Percentiles rank a stretch among this genome's conserved stretches.
These are phyloP conservation scores for Agrypnus murinus DNA, from an alignment of 2,888 invertebrate genomes.

Conservation along the genomic window DNA sequence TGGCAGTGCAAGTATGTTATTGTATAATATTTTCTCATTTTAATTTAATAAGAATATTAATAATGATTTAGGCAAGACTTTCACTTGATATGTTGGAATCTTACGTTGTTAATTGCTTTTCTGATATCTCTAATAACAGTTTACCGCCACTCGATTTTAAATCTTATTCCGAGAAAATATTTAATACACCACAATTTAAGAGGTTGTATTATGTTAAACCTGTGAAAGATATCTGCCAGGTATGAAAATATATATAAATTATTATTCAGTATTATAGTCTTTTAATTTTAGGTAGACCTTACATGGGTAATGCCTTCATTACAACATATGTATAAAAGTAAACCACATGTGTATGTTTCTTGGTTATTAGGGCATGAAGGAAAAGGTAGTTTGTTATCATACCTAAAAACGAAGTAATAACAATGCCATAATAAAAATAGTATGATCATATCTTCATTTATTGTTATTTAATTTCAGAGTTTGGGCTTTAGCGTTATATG, in stretches of 20 bases:
- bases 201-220: slow-evolving; percentile 85
- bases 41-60: too few species aligned
- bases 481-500: slow-evolving; percentile 83
- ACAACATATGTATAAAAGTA: slow-evolving; percentile 80
- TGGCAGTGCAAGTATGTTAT: slow-evolving; percentile 82
- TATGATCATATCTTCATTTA: too few species aligned
- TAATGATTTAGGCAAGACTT: slow-evolving; percentile 72
- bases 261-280: slow-evolving; percentile 20
- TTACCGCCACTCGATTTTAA: slow-evolving; percentile 78
- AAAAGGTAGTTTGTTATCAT: slow-evolving; percentile 86
- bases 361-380: slow-evolving; percentile 92
- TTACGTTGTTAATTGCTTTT: slow-evolving; percentile 79
- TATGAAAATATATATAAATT: slow-evolving; percentile 65
- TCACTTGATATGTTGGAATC: slow-evolving; percentile 78
- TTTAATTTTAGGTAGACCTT: slow-evolving; percentile 72
- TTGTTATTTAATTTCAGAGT: slow-evolving; percentile 75
- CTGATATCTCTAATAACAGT: slow-evolving; percentile 80
- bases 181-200: slow-evolving; percentile 77
- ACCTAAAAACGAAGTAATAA: slow-evolving; percentile 81
- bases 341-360: slow-evolving; percentile 85
- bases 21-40: too few species aligned
- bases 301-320: slow-evolving; percentile 79
- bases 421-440: neutral
- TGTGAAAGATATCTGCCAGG: slow-evolving; percentile 81
- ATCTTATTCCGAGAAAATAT: slow-evolving; percentile 73